A percentile compares a stretch with the other conserved stretches of the same genome.
phyloP scores from a whole-genome alignment of 2,797 vertebrate genomes.

The Gallinago nigripennis region DNA sequence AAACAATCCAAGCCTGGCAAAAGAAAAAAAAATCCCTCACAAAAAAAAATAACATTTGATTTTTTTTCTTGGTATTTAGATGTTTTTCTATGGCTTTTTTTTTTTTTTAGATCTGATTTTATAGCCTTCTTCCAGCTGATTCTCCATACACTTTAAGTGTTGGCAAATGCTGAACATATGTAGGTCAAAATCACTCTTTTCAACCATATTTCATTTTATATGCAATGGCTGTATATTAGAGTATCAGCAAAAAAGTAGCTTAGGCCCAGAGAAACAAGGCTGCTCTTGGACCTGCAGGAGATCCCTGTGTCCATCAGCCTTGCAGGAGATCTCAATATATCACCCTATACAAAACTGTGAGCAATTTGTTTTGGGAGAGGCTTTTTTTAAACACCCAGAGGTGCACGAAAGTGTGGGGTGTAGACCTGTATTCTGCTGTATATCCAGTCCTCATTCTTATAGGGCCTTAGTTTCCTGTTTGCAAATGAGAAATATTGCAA shows the following conservation, averaged over 20 bases:
- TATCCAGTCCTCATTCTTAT: neutral
- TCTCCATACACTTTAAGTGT: neutral
- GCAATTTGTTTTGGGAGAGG: neutral
- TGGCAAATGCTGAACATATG: conserved; percentile 19
- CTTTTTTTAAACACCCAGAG: neutral
- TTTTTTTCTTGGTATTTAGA: neutral
- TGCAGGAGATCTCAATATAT: neutral
- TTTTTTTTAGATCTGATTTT: neutral
- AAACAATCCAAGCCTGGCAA: conserved; percentile 21
- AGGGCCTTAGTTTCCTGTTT: neutral
- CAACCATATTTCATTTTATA: neutral
- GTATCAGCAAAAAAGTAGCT: neutral
- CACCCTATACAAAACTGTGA: neutral
- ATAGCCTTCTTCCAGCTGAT: neutral
- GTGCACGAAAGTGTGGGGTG: neutral
- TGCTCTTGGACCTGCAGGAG: neutral
- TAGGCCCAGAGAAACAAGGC: neutral
- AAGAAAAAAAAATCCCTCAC: neutral
- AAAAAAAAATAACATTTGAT: neutral
- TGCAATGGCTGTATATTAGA: neutral
- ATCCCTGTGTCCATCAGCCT: neutral
- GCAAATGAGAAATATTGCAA: neutral
- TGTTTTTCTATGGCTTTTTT: conserved; percentile 11
- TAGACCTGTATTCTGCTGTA: neutral
- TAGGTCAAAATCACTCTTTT: conserved; percentile 17